Base-by-base conservation (phyloP, 2,797 vertebrate genomes). In the Coendou prehensilis region DNA sequence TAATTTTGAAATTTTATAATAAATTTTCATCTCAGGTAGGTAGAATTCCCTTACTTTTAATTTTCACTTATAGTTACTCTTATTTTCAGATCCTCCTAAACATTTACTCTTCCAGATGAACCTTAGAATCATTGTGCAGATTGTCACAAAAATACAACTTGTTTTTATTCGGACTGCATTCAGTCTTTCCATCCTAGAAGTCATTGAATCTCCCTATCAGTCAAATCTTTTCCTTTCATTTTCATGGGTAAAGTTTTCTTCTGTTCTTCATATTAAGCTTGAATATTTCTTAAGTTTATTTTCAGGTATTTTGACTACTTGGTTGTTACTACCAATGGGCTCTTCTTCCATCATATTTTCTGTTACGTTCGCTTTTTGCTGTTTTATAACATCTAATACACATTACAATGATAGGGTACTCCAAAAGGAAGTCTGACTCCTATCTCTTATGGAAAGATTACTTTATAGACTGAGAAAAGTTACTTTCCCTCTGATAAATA, bases 331-430 rank as follows among this genome's bases (percentile, higher is more conserved):
- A 56, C 22, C 82, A 67, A 71, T 85, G 45, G 37, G 88, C 45
- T 85, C 10, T 61, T 80, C 56, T 82, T 63, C 37, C 45, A 89
- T 67, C 76, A 37, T 92, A 50, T 75, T 83, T 84, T 93, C 41
- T 79, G 78, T 63, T 85, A 1, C 57, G 63, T 88, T 90, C 9
- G 78, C 20, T 71, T 89, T 92, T 86, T 79, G 14, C 54, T 90
- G 47, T 45, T 92, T 85, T 84, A n/a, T 67, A 93, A 79, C 9
- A 18, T 93, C 50, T 94, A 33, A 91, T 54, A 37, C 23, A 86
- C 14, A 92, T 87, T 93, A 37, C 78, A 78, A 94, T 92, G 50
- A 73, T 41, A 94, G 8, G 79, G 75, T 76, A 89, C 52, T 93
- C 57, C 47, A 78, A 89, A 93, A 91, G 71, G 69, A 89, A 91